These are phyloP conservation scores for Stictocephala bisonia DNA, from an alignment of 2,888 invertebrate genomes.

Conservation along the genomic window DNA sequence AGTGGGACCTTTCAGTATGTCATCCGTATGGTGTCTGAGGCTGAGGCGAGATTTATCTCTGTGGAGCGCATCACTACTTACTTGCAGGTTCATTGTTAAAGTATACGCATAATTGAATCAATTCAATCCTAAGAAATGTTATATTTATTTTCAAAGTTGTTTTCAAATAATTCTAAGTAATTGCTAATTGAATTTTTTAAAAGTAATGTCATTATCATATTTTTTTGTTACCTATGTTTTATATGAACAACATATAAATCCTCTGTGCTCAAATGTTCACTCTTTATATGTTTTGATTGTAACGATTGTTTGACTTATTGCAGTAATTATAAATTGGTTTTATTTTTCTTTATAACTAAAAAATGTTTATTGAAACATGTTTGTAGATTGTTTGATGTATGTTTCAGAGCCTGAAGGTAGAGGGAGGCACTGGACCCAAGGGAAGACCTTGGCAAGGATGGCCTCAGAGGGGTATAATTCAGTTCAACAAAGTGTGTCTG, in stretches of 20 bases:
- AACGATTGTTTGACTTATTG: background rate
- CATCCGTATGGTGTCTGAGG: conserved; percentile 66
- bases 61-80: conserved; percentile 66
- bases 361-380: background rate
- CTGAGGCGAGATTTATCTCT: conserved; percentile 67
- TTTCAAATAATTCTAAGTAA: too few species aligned
- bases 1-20: conserved; percentile 71
- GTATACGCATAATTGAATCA: too few species aligned
- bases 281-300: background rate
- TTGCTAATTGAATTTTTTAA: too few species aligned
- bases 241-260: too few species aligned
- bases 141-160: too few species aligned
- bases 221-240: too few species aligned
- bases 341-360: background rate
- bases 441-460: conserved; percentile 63
- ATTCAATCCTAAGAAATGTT: too few species aligned
- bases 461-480: conserved; percentile 67
- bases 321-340: background rate
- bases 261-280: too few species aligned
- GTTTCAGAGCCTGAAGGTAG: conserved; percentile 47
- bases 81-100: too few species aligned
- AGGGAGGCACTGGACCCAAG: conserved; percentile 50
- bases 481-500: conserved; percentile 67
- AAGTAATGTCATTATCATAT: too few species aligned
- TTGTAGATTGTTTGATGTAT: background rate